Evolutionary conservation across 1,140 invertebrate genomes (phyloP).

Genomic region (Catajapyx aquilonaris): DNA sequence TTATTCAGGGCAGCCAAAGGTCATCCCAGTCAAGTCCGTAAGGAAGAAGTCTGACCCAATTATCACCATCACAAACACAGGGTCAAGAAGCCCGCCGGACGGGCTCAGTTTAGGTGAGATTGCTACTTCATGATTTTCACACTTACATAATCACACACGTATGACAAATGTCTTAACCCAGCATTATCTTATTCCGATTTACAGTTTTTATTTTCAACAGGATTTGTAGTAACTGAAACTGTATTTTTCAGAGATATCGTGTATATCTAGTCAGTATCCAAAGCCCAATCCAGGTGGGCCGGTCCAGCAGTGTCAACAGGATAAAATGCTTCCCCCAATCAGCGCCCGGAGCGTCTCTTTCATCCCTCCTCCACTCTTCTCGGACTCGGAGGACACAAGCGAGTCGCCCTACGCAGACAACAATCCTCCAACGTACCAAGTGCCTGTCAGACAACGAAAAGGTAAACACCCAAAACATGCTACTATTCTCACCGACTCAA

Average conservation of each 20-base stretch:
- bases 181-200: no score
- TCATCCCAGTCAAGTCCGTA: not conserved
- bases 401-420: not conserved
- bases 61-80: not conserved
- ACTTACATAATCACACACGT: no score
- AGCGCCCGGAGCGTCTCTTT: not conserved
- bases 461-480: not conserved
- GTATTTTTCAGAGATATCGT: not conserved
- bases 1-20: constrained; percentile 12
- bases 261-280: not conserved
- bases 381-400: not conserved
- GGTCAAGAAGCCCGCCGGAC: constrained; percentile 6
- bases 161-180: no score
- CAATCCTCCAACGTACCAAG: not conserved
- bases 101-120: constrained; percentile 7
- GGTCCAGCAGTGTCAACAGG: no score
- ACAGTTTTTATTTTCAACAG: no score
- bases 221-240: no score
- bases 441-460: not conserved
- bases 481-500: not conserved
- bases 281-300: no score
- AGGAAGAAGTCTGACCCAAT: not conserved
- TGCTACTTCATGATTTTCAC: no score
- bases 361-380: not conserved
- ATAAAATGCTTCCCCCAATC: not conserved